Percentiles rank a stretch among this genome's conserved stretches.
Conservation (phyloP, 2,113 vertebrate genomes). For the Chlamydotis undulata region DNA sequence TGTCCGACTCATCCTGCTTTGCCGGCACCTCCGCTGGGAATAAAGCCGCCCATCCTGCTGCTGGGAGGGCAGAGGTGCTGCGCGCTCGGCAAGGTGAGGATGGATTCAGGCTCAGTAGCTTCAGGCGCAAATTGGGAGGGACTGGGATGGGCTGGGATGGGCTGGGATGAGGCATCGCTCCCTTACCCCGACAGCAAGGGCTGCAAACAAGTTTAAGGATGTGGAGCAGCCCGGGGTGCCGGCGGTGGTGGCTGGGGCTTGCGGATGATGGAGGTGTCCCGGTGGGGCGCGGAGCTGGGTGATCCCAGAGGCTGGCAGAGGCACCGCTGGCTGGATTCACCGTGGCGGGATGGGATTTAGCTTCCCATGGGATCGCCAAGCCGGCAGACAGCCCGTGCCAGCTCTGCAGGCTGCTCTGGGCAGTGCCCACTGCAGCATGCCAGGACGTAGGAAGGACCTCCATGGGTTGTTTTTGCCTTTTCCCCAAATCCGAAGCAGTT, state of each 20-base stretch:
- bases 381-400: neutral
- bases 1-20: conserved; percentile 63
- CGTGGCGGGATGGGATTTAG: rapidly evolving
- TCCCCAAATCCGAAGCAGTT: neutral
- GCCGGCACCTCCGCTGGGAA: neutral
- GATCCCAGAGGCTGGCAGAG: neutral
- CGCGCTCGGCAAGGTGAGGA: neutral
- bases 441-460: neutral
- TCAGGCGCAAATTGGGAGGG: rapidly evolving
- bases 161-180: neutral
- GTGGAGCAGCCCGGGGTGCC: rapidly evolving
- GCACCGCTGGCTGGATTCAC: rapidly evolving
- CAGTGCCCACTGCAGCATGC: neutral
- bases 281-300: rapidly evolving
- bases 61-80: neutral
- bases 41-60: neutral
- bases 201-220: neutral
- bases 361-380: neutral
- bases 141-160: neutral
- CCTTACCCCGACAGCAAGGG: neutral
- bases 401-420: rapidly evolving
- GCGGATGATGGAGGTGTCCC: rapidly evolving
- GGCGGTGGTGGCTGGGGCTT: rapidly evolving
- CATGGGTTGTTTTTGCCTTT: neutral
- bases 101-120: rapidly evolving